phyloP scores from a whole-genome alignment of 2,888 invertebrate genomes.

The Rutpela maculata region DNA sequence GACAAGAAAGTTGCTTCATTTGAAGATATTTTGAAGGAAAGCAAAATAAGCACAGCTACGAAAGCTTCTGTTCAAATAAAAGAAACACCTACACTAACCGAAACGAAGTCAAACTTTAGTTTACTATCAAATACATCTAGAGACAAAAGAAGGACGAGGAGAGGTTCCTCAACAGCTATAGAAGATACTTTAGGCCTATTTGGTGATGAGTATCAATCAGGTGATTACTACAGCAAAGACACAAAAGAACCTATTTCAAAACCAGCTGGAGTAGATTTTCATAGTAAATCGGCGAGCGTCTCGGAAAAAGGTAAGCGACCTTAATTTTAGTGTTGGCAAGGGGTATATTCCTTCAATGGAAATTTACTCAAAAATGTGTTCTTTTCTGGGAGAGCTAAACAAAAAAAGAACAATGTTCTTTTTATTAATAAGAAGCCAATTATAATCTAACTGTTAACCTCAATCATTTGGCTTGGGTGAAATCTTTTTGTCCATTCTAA shows the following conservation, averaged over 20 bases:
- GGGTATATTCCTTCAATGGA: no score
- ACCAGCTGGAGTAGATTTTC: constrained; percentile 21
- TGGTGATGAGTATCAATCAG: constrained; percentile 49
- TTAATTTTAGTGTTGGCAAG: neutral
- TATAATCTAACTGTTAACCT: no score
- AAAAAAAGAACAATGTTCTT: no score
- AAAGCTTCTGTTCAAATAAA: constrained; percentile 44
- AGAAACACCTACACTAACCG: constrained; percentile 43
- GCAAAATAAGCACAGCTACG: constrained; percentile 51
- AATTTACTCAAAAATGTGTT: no score
- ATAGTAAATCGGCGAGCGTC: constrained; percentile 42
- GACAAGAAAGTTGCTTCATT: constrained; percentile 64
- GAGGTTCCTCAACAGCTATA: constrained; percentile 67
- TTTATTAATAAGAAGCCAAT: no score
- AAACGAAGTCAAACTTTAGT: constrained; percentile 43
- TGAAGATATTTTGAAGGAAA: constrained; percentile 68
- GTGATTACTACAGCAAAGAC: constrained; percentile 49
- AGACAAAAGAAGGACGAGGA: constrained; percentile 66
- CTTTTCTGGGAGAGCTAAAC: no score
- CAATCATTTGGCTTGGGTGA: no score
- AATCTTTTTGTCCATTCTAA: no score
- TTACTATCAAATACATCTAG: constrained; percentile 51
- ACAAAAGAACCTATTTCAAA: constrained; percentile 38
- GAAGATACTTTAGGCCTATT: constrained; percentile 77
- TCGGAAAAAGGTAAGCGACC: constrained; percentile 31